Conservation (phyloP, 2,113 vertebrate species). For the Emydura subglobosa region DNA sequence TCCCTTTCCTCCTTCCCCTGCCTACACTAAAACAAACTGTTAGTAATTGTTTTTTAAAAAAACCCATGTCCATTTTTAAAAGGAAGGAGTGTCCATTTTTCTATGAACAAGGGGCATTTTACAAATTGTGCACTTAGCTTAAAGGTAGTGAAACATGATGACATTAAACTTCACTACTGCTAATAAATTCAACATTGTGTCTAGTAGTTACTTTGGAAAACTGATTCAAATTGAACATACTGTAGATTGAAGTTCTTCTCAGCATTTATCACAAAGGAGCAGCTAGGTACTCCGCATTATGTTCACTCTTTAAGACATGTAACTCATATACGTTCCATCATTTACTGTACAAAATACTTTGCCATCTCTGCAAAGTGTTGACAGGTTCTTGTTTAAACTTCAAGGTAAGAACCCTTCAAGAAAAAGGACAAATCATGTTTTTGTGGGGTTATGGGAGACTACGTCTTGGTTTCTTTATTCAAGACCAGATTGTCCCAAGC, state of each 20-base stretch:
- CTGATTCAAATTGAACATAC: background rate
- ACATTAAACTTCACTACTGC: background rate
- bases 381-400: background rate
- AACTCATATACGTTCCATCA: background rate
- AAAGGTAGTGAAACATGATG: background rate
- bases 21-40: background rate
- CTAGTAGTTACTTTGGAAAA: constrained; percentile 17
- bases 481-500: background rate
- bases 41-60: background rate
- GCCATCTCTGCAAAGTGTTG: background rate
- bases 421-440: background rate
- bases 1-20: background rate
- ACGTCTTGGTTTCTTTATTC: background rate
- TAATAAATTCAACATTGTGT: constrained; percentile 22
- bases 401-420: background rate
- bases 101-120: background rate
- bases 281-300: background rate
- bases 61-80: background rate
- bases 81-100: background rate
- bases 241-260: background rate
- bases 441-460: too few relatives aligned
- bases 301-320: background rate
- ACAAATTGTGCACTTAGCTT: background rate
- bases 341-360: background rate
- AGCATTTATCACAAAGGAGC: background rate